Conservation (phyloP, 2,113 vertebrate species). For the Gracilinanus agilis region DNA sequence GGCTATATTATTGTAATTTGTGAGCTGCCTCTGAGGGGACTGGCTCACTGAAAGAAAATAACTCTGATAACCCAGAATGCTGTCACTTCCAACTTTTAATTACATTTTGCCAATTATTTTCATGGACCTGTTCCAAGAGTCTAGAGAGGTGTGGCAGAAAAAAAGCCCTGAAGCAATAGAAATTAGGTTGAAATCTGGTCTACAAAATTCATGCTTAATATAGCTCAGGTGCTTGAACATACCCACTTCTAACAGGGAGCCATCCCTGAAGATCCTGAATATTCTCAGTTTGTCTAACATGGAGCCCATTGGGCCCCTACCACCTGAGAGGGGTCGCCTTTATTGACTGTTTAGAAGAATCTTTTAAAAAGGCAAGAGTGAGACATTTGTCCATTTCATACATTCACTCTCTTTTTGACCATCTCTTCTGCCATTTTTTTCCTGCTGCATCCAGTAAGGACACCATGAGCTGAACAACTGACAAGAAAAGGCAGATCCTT, state of each 20-base stretch:
- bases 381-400: background rate
- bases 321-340: background rate
- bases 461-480: background rate
- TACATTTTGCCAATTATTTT: background rate
- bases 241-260: background rate
- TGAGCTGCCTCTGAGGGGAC: background rate
- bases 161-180: background rate
- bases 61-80: background rate
- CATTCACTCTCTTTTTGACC: background rate
- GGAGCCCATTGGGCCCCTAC: no score
- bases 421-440: background rate
- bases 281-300: background rate
- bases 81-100: background rate
- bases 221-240: background rate
- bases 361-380: background rate
- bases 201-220: background rate
- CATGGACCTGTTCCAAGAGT: background rate
- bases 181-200: background rate
- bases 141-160: background rate
- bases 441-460: background rate
- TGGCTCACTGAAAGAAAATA: background rate
- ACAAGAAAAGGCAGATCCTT: no score
- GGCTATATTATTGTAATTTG: background rate
- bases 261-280: background rate
- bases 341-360: background rate